Percentiles rank a stretch among this genome's conserved stretches.
Conservation (phyloP, 2,113 vertebrate genomes). For the Lichenostomus cassidix region DNA sequence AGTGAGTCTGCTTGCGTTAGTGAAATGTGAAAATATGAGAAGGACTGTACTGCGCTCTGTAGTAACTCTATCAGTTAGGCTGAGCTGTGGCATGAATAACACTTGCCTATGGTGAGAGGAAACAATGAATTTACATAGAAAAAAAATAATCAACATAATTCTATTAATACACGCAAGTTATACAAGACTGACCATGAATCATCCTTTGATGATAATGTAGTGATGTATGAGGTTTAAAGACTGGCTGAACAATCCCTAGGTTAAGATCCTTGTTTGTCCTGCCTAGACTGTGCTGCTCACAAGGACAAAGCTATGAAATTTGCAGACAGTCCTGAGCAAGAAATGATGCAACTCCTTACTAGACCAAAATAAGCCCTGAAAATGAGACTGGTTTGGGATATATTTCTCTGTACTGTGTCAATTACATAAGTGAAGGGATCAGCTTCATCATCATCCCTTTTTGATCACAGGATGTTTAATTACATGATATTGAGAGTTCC, state of each 20-base stretch:
- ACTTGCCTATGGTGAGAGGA: neutral
- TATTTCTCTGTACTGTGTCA: neutral
- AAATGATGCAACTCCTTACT: neutral
- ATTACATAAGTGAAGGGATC: neutral
- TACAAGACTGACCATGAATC: neutral
- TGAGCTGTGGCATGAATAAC: neutral
- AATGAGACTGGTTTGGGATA: neutral
- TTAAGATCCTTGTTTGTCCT: neutral
- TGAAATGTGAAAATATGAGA: neutral
- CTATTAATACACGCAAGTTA: neutral
- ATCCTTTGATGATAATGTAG: neutral
- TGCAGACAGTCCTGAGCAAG: neutral
- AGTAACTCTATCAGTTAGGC: neutral
- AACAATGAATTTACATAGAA: neutral
- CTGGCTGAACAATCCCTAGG: neutral
- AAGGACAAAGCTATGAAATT: neutral
- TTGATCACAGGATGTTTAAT: neutral
- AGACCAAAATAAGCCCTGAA: neutral
- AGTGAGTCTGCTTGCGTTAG: neutral
- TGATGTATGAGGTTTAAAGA: neutral
- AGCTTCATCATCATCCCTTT: neutral
- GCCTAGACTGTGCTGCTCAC: neutral
- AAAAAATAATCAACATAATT: neutral
- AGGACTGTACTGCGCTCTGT: neutral
- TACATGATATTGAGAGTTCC: neutral